Evolutionary conservation across 1,140 invertebrate species (phyloP), one percentile per base, ranked within the genome.

Genomic region (Cyphomyrmex costatus): DNA sequence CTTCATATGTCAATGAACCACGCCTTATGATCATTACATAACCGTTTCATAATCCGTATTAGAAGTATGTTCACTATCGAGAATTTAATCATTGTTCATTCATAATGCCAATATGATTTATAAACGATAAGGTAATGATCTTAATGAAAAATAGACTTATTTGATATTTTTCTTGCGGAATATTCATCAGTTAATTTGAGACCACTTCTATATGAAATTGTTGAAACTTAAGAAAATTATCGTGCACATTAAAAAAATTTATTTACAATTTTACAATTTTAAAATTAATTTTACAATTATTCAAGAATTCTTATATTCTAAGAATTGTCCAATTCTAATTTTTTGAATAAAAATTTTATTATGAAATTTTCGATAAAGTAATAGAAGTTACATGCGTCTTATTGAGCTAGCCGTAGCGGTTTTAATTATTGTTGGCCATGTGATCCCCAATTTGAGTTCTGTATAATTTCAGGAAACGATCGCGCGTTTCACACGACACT

Each of bases 41-140:
- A 85, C n/a, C 36, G 24, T 30, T 70, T 65, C 21, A 27, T 79
- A 87, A 89, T 85, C 71, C 58, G 58, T 78, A 86, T 60, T 65
- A 68, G 61, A 76, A 68, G 66, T 74, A 73, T 77, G 71, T 85
- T 86, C 65, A 19, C 46, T 51, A 66, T 68, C 16, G 14, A 16
- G 24, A 24, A 51, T 16, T 21, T 33, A 24, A 66, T 79, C 10
- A 1, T 49, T 65, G n/a, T n/a, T 6, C 16, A 1, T 3, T 61
- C 2, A 19, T 16, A 24, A 24, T 63, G 2, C 12, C 27, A 49
- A 33, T 51, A 51, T 24, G 3, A 14, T 24, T 68, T 14, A 27
- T 53, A 33, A 36, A 79, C 27, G 24, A 65, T 30, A 33, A 51
- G 7, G 12, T 14, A 7, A 16, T 21, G 2, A 65, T 65, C 2